Evolutionary conservation across 2,888 invertebrate genomes (phyloP).

Genomic region (Nymphalis polychloros): DNA sequence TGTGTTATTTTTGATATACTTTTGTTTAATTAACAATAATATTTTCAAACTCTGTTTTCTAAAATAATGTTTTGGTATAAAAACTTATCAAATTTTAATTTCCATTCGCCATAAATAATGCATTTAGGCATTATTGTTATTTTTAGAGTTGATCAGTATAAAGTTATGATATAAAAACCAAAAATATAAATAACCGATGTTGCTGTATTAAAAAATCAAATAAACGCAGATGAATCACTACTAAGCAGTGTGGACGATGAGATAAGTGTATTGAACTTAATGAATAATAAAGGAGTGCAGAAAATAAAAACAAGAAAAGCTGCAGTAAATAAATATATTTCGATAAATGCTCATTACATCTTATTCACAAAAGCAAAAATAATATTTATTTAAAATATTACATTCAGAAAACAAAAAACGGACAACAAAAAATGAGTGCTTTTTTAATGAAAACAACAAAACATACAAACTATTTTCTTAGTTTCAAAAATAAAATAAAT

Average conservation of each 20-base stretch:
- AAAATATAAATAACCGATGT: too few relatives aligned
- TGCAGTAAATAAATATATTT: slow-evolving; percentile 72
- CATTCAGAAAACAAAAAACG: slow-evolving; percentile 23
- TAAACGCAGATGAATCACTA: neutral
- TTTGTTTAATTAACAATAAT: too few relatives aligned
- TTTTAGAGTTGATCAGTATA: too few relatives aligned
- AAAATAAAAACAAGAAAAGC: slow-evolving; percentile 68
- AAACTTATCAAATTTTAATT: too few relatives aligned
- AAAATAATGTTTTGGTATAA: too few relatives aligned
- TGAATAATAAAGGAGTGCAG: slow-evolving; percentile 44
- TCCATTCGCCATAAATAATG: too few relatives aligned
- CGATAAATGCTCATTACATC: slow-evolving; percentile 50
- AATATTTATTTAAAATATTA: slow-evolving; percentile 38
- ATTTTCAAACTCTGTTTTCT: too few relatives aligned
- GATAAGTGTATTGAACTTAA: neutral
- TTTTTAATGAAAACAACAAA: neutral
- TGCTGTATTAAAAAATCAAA: neutral
- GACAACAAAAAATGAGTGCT: slow-evolving; percentile 12
- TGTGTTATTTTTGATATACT: too few relatives aligned
- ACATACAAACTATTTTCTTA: neutral
- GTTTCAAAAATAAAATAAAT: slow-evolving; percentile 3
- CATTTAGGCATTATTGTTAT: too few relatives aligned
- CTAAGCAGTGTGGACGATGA: neutral
- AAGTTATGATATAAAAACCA: too few relatives aligned
- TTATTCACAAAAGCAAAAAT: slow-evolving; percentile 49